Evolutionary conservation across 2,113 vertebrate genomes (phyloP).

Genomic region (Neodon shergylaensis): DNA sequence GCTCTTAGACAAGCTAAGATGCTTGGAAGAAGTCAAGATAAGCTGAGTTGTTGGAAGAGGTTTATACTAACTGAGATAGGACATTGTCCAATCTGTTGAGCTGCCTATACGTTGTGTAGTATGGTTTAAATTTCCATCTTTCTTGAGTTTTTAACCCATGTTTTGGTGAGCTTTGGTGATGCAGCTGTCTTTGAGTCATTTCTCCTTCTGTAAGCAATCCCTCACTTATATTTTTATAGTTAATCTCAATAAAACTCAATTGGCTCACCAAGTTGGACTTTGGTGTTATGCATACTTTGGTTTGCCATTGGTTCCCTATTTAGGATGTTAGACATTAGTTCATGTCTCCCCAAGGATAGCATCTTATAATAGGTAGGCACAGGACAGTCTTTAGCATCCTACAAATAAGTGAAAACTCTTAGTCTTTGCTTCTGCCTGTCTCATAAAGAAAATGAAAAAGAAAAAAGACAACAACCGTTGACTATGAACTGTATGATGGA

Average conservation of each 20-base stretch:
- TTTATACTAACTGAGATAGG: background rate
- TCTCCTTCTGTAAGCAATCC: background rate
- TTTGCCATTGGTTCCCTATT: background rate
- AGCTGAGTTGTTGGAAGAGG: background rate
- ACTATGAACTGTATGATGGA: background rate
- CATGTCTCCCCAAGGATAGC: background rate
- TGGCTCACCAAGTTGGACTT: background rate
- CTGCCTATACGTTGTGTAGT: background rate
- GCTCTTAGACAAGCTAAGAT: background rate
- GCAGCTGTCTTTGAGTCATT: background rate
- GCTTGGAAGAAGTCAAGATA: background rate
- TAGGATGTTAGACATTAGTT: background rate
- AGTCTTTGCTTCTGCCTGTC: background rate
- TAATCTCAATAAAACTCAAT: background rate
- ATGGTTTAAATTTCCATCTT: background rate
- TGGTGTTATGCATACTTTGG: background rate
- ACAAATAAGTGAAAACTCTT: background rate
- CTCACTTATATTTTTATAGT: background rate
- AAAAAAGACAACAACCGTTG: background rate
- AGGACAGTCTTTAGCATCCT: background rate
- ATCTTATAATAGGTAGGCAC: background rate
- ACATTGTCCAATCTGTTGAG: background rate
- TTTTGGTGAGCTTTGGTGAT: background rate
- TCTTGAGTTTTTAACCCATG: background rate
- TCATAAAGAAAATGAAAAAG: background rate